phyloP scores from a whole-genome alignment of 2,888 invertebrate genomes.

The Pseudococcus longispinus region DNA sequence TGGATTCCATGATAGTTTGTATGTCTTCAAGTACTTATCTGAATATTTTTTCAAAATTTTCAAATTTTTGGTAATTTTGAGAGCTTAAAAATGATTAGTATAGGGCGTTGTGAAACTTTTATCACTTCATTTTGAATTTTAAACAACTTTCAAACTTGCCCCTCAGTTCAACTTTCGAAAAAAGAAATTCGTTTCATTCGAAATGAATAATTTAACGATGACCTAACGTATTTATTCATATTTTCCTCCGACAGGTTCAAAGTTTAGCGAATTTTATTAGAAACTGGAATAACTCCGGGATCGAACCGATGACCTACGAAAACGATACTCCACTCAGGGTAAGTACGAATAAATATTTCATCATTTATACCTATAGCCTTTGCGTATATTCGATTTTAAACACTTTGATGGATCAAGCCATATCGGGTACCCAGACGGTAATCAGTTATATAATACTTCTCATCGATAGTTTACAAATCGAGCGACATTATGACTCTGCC shows the following conservation, averaged over 20 bases:
- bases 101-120: no score
- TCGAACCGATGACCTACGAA: slow-evolving; percentile 45
- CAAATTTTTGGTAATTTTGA: no score
- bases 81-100: no score
- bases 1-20: no score
- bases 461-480: slow-evolving; percentile 18
- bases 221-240: no score
- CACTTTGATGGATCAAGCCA: neutral
- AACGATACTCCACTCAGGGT: slow-evolving; percentile 36
- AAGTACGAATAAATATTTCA: neutral
- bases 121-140: no score
- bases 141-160: no score
- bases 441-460: slow-evolving; percentile 9
- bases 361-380: neutral
- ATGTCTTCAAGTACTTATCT: no score
- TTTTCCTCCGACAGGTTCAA: slow-evolving; percentile 60
- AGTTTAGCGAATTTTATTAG: slow-evolving; percentile 63
- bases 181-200: neutral
- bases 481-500: slow-evolving; percentile 20
- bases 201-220: neutral
- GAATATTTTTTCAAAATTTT: no score
- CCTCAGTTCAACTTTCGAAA: no score
- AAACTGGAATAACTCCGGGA: slow-evolving; percentile 58
- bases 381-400: neutral
- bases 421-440: neutral